A percentile compares a stretch with the other conserved stretches of the same genome.
phyloP scores from a whole-genome alignment of 2,888 invertebrate genomes.

The Ectemnius continuus region DNA sequence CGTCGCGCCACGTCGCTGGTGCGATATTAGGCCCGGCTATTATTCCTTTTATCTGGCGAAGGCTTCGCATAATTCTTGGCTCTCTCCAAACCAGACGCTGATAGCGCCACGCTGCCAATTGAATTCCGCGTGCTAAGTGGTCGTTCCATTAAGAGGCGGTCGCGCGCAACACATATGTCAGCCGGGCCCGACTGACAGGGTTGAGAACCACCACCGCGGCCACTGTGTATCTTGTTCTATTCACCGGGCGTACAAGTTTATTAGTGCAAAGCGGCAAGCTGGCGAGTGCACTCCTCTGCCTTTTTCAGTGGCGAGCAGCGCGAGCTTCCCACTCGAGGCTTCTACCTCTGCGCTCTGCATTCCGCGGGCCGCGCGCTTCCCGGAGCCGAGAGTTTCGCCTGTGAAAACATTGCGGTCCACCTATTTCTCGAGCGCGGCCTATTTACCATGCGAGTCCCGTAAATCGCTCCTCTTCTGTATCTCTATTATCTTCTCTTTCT shows the following conservation, averaged over 20 bases:
- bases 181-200: no score
- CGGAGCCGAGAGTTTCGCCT: no score
- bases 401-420: no score
- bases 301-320: neutral
- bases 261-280: slow-evolving; percentile 8
- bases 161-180: neutral
- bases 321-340: neutral
- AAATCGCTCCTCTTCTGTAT: no score
- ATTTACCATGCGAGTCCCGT: no score
- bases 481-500: no score
- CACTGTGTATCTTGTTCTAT: slow-evolving; percentile 11
- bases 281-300: slow-evolving; percentile 6
- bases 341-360: slow-evolving; percentile 7
- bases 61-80: neutral
- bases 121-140: slow-evolving; percentile 7
- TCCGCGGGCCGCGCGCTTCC: slow-evolving; percentile 18
- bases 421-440: no score
- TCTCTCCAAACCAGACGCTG: neutral
- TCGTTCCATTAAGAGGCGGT: neutral
- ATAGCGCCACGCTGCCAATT: slow-evolving; percentile 1
- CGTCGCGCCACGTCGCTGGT: neutral
- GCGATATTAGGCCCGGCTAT: neutral
- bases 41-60: neutral
- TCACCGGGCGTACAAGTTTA: slow-evolving; percentile 11
- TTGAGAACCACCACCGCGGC: slow-evolving; percentile 11